These are phyloP conservation scores for Barypeithes pellucidus DNA, from an alignment of 2,888 invertebrate genomes.

Conservation along the genomic window DNA sequence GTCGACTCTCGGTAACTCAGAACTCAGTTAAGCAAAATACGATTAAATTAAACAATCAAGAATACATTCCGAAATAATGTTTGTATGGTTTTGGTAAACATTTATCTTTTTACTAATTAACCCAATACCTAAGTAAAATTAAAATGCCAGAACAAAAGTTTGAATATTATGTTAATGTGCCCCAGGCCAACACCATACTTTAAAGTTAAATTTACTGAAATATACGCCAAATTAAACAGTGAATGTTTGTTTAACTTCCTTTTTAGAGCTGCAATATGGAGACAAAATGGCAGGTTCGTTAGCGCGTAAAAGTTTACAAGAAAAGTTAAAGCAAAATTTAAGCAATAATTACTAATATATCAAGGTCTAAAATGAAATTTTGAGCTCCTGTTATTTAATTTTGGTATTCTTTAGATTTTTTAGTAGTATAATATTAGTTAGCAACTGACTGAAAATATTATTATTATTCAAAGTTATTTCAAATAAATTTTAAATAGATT, in stretches of 20 bases:
- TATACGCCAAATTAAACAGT: slow-evolving; percentile 8
- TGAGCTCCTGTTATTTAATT: too few relatives aligned
- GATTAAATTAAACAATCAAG: too few relatives aligned
- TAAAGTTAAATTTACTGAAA: slow-evolving; percentile 19
- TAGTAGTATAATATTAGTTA: too few relatives aligned
- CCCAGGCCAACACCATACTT: not conserved
- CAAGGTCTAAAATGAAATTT: not conserved
- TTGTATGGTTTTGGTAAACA: too few relatives aligned
- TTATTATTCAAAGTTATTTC: too few relatives aligned
- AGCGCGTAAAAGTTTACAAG: not conserved
- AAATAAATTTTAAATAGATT: too few relatives aligned
- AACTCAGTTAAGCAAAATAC: too few relatives aligned
- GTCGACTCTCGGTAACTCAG: too few relatives aligned
- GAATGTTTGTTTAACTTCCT: slow-evolving; percentile 16
- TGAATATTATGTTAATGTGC: slow-evolving; percentile 12
- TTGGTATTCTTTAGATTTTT: too few relatives aligned
- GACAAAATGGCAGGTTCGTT: not conserved
- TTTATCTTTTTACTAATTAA: too few relatives aligned
- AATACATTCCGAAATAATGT: too few relatives aligned
- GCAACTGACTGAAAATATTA: too few relatives aligned
- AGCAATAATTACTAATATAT: not conserved
- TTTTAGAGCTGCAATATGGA: slow-evolving; percentile 8
- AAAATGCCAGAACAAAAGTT: not conserved
- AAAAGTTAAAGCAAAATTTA: not conserved
- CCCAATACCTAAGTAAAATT: not conserved